These are phyloP conservation scores for Miniopterus natalensis DNA, from an alignment of 2,113 vertebrate species.

Conservation along the genomic window DNA sequence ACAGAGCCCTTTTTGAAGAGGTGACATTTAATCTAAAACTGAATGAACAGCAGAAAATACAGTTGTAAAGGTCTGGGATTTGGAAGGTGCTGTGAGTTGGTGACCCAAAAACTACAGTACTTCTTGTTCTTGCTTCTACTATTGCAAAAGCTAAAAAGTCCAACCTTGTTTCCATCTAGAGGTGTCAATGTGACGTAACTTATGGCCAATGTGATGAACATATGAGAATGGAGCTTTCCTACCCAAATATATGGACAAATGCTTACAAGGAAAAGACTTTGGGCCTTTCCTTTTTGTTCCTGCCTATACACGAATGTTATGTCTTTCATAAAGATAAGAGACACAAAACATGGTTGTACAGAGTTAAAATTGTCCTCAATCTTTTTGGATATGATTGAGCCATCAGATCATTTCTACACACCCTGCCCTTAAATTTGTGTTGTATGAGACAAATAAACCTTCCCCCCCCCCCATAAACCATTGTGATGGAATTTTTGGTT, in stretches of 20 bases:
- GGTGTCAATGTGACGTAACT: not conserved
- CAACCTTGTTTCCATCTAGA: not conserved
- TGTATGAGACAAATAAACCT: not conserved
- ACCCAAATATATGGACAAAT: not conserved
- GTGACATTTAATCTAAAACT: constrained; percentile 55
- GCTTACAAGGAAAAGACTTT: not conserved
- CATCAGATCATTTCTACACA: not conserved
- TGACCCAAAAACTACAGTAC: not conserved
- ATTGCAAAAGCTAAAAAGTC: not conserved
- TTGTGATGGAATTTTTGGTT: not conserved
- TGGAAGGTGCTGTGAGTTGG: not conserved
- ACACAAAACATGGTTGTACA: not conserved
- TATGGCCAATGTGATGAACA: not conserved
- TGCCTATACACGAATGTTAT: not conserved
- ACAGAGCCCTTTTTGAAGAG: not conserved
- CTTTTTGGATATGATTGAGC: not conserved
- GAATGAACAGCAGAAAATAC: not conserved
- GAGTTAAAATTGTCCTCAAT: not conserved
- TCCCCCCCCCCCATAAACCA: not conserved
- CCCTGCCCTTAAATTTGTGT: not conserved
- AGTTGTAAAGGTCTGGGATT: not conserved
- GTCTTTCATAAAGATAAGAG: not conserved
- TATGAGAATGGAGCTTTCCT: not conserved
- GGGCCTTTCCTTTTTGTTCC: not conserved
- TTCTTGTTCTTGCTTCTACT: not conserved